Evolutionary conservation across 2,113 vertebrate species (phyloP).

Genomic region (Hydrolagus affinis): DNA sequence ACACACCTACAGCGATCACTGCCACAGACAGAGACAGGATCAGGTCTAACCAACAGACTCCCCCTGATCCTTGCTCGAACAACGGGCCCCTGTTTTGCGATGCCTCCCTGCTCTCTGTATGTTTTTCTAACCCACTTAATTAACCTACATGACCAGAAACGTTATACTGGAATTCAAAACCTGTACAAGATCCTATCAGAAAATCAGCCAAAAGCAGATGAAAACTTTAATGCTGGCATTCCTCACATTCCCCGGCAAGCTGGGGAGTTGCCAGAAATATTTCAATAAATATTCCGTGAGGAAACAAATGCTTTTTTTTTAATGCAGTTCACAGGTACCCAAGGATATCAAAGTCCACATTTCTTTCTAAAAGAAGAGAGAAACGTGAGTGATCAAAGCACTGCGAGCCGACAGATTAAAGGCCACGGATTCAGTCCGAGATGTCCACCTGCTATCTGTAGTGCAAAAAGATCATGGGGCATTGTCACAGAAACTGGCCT

Average conservation of each 20-base stretch:
- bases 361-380: not conserved
- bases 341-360: not conserved
- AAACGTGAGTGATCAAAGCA: not conserved
- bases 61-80: not conserved
- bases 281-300: not conserved
- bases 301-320: not conserved
- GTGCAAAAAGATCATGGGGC: not conserved
- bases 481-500: not conserved
- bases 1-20: not conserved
- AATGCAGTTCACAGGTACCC: not conserved
- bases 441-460: not conserved
- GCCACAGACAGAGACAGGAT: not conserved
- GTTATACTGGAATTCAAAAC: slow-evolving; percentile 16
- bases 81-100: not conserved
- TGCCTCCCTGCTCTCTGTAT: not conserved
- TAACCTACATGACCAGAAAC: not conserved
- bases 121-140: not conserved
- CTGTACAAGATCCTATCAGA: slow-evolving; percentile 7
- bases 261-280: not conserved
- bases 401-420: not conserved
- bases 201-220: slow-evolving; percentile 2
- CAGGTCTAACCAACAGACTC: not conserved
- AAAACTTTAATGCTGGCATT: slow-evolving; percentile 24
- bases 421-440: not conserved
- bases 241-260: slow-evolving; percentile 2